phyloP scores from a whole-genome alignment of 2,888 invertebrate species.

The Chaetoderma sp. region DNA sequence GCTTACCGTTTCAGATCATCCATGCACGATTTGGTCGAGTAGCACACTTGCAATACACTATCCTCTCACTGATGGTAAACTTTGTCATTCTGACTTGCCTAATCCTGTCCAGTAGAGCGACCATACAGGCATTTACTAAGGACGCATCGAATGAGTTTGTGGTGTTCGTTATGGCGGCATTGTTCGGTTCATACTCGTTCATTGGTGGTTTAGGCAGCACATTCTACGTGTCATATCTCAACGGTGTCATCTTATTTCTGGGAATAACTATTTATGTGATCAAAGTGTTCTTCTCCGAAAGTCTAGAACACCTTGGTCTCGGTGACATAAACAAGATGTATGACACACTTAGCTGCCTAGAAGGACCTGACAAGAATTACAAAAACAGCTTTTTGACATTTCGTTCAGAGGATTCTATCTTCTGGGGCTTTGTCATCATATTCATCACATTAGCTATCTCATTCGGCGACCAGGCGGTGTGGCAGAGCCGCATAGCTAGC shows the following conservation, averaged over 20 bases:
- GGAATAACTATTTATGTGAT: slow-evolving; percentile 45
- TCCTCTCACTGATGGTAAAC: slow-evolving; percentile 55
- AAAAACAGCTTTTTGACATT: slow-evolving; percentile 35
- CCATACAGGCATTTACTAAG: slow-evolving; percentile 49
- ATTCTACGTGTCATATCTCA: slow-evolving; percentile 64
- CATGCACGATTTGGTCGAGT: slow-evolving; percentile 51
- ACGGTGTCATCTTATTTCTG: slow-evolving; percentile 50
- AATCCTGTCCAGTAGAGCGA: slow-evolving; percentile 48
- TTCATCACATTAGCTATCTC: slow-evolving; percentile 37
- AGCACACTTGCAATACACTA: slow-evolving; percentile 53
- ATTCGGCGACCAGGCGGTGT: slow-evolving; percentile 58
- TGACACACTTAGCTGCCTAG: slow-evolving; percentile 24
- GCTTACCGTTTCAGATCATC: slow-evolving; percentile 53
- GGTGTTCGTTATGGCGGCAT: slow-evolving; percentile 51
- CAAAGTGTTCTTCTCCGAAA: slow-evolving; percentile 40
- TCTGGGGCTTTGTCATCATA: slow-evolving; percentile 38
- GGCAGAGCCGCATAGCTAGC: slow-evolving; percentile 65
- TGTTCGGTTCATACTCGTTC: slow-evolving; percentile 56
- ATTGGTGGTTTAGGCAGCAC: slow-evolving; percentile 60
- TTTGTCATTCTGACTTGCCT: slow-evolving; percentile 51
- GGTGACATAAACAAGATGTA: slow-evolving; percentile 13
- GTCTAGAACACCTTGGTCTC: background rate
- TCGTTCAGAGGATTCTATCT: slow-evolving; percentile 25
- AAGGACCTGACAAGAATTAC: slow-evolving; percentile 28
- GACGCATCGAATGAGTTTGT: slow-evolving; percentile 55